A percentile compares a stretch with the other conserved stretches of the same genome.
Conservation (phyloP, 2,888 invertebrate species). For the Apodemia duryi region DNA sequence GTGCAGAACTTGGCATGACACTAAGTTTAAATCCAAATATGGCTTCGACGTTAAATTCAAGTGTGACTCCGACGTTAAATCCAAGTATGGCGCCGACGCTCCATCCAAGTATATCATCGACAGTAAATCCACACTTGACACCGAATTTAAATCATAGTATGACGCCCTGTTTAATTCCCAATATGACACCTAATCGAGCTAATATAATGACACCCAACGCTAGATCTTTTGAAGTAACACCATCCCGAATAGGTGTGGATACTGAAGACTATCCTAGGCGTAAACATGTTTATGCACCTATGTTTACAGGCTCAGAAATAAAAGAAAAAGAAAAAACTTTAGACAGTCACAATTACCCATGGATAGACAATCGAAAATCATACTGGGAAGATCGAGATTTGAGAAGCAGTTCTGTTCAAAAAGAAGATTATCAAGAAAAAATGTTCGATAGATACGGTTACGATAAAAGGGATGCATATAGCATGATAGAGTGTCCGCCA, state of each 20-base stretch:
- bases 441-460: conserved; percentile 15
- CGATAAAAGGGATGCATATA: conserved; percentile 27
- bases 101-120: no score
- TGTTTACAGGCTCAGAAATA: no score
- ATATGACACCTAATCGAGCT: conserved; percentile 21
- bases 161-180: no score
- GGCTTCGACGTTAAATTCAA: conserved; percentile 13
- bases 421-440: no score
- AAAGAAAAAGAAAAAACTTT: not conserved
- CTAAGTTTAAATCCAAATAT: conserved; percentile 20
- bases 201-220: conserved; percentile 33
- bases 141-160: conserved; percentile 17
- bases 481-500: conserved; percentile 31
- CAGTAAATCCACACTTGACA: no score
- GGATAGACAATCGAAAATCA: no score
- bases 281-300: conserved; percentile 56
- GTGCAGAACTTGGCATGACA: conserved; percentile 25
- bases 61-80: conserved; percentile 17
- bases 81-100: conserved; percentile 6
- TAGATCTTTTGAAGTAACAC: conserved; percentile 33
- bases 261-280: conserved; percentile 37
- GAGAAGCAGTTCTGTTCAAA: no score
- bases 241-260: conserved; percentile 50
- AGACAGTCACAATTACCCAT: no score
- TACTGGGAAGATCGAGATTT: conserved; percentile 15